phyloP scores from a whole-genome alignment of 2,113 vertebrate species.

The Toxostoma redivivum region DNA sequence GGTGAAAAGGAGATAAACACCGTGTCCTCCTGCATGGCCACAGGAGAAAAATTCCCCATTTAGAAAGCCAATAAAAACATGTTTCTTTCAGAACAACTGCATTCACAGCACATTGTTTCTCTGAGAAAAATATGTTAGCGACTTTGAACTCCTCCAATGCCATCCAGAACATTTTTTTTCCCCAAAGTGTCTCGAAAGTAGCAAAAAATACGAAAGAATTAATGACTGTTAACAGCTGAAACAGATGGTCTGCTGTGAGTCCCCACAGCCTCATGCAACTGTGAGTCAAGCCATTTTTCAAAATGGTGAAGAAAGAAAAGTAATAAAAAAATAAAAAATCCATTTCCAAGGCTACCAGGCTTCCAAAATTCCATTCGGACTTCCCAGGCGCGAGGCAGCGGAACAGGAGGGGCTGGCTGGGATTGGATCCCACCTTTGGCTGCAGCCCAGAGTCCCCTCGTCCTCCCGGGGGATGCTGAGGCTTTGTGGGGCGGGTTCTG shows the following conservation, averaged over 20 bases:
- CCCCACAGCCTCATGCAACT: conserved; percentile 53
- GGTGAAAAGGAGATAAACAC: conserved; percentile 18
- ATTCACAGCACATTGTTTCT: background rate
- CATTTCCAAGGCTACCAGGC: conserved; percentile 1
- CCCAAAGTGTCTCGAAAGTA: conserved; percentile 26
- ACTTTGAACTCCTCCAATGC: conserved; percentile 27
- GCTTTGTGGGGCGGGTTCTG: background rate
- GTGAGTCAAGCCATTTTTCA: conserved; percentile 54
- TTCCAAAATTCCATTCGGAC: background rate
- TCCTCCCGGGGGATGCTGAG: background rate
- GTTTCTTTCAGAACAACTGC: background rate
- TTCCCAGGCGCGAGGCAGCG: background rate
- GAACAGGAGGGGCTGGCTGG: background rate
- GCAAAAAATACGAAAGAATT: conserved; percentile 20
- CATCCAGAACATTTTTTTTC: background rate
- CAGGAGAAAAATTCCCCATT: background rate
- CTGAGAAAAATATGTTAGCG: background rate
- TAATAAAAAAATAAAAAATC: background rate
- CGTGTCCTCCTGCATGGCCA: background rate
- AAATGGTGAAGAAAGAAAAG: background rate
- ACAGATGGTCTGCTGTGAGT: conserved; percentile 57
- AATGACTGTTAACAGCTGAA: conserved; percentile 58
- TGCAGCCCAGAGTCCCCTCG: background rate
- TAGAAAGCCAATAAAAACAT: background rate
- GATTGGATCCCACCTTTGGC: background rate